Evolutionary conservation across 2,888 invertebrate genomes (phyloP), one percentile per base, ranked within the genome.

Genomic region (Apocheima hispidaria): DNA sequence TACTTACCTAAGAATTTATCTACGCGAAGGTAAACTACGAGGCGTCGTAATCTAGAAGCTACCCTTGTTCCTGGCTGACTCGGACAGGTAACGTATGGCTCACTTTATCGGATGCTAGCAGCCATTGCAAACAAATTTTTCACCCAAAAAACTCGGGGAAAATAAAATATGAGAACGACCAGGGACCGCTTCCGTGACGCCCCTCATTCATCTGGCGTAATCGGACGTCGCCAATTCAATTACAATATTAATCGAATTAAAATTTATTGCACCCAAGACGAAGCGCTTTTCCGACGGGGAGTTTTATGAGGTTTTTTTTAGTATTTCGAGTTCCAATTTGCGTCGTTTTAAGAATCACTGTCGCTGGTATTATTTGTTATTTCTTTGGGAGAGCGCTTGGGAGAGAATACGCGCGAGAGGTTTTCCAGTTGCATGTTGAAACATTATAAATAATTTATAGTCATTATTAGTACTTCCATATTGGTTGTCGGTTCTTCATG

Each of bases 181-280:
- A 62, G 58, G 30, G 55, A 41, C 51, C 55, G 61, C 56, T 65
- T 58, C 62, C 61, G 50, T 56, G 61, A 64, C 54, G 60, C 56
- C 60, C 57, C 53, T 64, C 60, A 65, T 65, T 66, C 63, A 52
- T 65, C 61, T 62, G 57, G 23, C 63, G 61, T 53, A 65, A 67
- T 67, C 65, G 61, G 63, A 58, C 58, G 65, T 58, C 62, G 53
- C 60, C 61, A 50, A 67, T 65, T 67, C 66, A 69, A 69, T 69
- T 67, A 67, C 53, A 62, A 60, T 52, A 62, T 63, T 60, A 56
- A 63, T 65, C 52, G 56, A 62, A 63, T 62, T 61, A 63, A 65
- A 67, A 67, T 69, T 58, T 58, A 67, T 62, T 55, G 60, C 52
- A 57, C 43, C 52, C 60, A 62, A 57, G 63, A 61, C 60, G 59